Conservation (phyloP, 2,113 vertebrate genomes). For the Ageneiosus marmoratus region DNA sequence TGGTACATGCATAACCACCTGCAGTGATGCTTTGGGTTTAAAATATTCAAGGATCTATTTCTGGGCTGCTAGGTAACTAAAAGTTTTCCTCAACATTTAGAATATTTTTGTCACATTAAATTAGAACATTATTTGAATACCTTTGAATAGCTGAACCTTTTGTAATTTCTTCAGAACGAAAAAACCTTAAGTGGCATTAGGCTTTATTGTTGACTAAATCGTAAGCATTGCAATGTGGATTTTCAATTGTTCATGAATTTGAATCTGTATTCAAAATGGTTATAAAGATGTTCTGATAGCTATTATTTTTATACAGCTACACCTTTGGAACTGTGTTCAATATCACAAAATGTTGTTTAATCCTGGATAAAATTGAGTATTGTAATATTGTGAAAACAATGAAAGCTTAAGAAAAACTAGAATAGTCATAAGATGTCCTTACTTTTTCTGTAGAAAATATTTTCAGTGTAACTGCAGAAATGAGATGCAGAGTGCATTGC, state of each 20-base stretch:
- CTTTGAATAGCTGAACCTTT: neutral
- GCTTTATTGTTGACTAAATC: neutral
- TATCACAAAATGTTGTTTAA: neutral
- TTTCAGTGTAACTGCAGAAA: neutral
- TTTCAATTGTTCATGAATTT: neutral
- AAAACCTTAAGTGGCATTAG: neutral
- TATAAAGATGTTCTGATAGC: neutral
- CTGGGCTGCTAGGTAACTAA: neutral
- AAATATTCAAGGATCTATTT: conserved; percentile 2
- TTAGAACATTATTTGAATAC: neutral
- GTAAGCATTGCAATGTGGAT: neutral
- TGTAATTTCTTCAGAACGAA: neutral
- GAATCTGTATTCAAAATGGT: neutral
- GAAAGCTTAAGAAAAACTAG: neutral
- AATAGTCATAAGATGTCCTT: neutral
- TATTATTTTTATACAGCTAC: neutral
- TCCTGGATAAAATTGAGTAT: neutral
- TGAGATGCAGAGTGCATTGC: neutral
- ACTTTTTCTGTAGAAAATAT: neutral
- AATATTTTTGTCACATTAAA: neutral
- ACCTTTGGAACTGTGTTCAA: neutral
- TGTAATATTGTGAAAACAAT: neutral
- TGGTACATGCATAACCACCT: conserved; percentile 20
- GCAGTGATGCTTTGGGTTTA: conserved; percentile 1
- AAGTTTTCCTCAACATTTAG: neutral